These are phyloP conservation scores for Seladonia tumulorum DNA, from an alignment of 2,888 invertebrate species.

Conservation along the genomic window DNA sequence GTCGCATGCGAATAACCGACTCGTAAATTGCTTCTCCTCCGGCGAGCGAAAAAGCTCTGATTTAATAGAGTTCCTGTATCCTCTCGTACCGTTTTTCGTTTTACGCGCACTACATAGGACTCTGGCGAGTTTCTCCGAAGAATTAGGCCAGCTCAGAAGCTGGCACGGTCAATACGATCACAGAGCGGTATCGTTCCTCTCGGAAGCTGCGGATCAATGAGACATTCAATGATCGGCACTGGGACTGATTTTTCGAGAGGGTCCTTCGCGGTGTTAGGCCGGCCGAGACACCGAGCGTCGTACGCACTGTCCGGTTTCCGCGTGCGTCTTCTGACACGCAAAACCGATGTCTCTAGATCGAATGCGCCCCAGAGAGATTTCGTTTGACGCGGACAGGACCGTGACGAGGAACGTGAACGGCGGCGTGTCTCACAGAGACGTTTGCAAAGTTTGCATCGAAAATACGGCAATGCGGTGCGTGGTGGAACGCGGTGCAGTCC, in stretches of 20 bases:
- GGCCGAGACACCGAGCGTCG: background rate
- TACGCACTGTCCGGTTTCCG: background rate
- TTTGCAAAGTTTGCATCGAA: constrained; percentile 24
- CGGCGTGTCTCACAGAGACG: background rate
- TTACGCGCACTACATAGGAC: background rate
- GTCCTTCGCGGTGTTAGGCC: background rate
- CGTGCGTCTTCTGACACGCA: constrained; percentile 11
- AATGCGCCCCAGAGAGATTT: background rate
- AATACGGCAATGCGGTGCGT: constrained; percentile 80
- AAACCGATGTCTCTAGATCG: background rate
- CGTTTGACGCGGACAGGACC: background rate
- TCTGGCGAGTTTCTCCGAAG: background rate
- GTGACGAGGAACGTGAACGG: constrained; percentile 9
- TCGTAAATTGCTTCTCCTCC: constrained; percentile 51
- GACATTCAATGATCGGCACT: background rate
- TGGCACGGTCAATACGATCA: constrained; percentile 32
- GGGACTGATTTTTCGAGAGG: background rate
- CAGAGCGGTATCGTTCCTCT: constrained; percentile 38
- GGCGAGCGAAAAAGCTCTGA: constrained; percentile 48
- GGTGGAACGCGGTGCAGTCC: constrained; percentile 66
- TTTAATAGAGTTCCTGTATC: constrained; percentile 53
- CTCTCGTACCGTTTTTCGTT: constrained; percentile 46
- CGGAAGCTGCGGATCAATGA: constrained; percentile 24
- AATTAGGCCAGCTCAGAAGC: background rate
- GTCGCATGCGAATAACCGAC: constrained; percentile 69